Evolutionary conservation across 2,888 invertebrate species (phyloP), one percentile per base, ranked within the genome.

Genomic region (Scelioninae gen. 1): DNA sequence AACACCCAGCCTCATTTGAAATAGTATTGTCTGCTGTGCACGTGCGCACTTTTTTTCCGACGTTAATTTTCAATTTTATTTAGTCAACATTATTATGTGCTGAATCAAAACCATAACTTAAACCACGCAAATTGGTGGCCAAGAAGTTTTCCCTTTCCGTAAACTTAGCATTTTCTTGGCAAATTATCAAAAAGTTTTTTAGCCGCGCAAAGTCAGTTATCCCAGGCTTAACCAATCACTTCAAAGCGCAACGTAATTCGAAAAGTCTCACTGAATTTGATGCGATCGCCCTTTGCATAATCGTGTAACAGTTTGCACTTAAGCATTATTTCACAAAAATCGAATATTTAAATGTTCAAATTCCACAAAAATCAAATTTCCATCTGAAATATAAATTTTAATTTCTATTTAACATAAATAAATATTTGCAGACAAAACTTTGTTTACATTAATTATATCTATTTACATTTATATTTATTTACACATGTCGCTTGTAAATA

Each of bases 41-140:
- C n/a, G 23, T 15, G 23, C 49, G 34, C 47, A 49, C 65, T 31
- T 75, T 75, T 45, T 58, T 47, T 1, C 23, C 32, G 13, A 13
- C 51, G 51, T 23, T 62, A 62, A 62, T 62, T 45, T 45, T 38
- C 56, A 55, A 47, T 65, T 65, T 56, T 75, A 78, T 78, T 65
- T 71, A 56, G 47, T 43, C 56, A 69, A 62, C 66, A 51, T 66
- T 63, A 69, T 77, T 78, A 63, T 63, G 38, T 34, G 66, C 66
- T 60, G 79, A 79, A 66, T 79, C 79, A 53, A 79, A 79, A 65
- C 45, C 53, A 78, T 71, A 71, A 71, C 47, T 69, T 38, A 53
- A 63, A 40, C 34, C 62, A 34, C 23, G 51, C 55, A 56, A 63
- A 56, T 75, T 65, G 47, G 34, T 32, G 23, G 40, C n/a, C 23